Evolutionary conservation across 2,888 invertebrate genomes (phyloP).

Genomic region (Chrysodeixis includens): DNA sequence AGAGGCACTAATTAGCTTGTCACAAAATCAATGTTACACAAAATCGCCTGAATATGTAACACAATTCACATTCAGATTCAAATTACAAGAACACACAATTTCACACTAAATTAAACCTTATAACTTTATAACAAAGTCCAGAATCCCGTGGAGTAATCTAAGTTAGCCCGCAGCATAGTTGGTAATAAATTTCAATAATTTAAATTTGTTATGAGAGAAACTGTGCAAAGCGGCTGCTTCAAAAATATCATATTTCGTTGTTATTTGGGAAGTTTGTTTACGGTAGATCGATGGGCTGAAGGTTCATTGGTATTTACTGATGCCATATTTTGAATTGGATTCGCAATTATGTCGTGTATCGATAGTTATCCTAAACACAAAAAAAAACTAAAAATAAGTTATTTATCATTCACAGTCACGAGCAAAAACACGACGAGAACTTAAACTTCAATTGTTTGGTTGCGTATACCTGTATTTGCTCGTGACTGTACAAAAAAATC

Average conservation of each 20-base stretch:
- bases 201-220: conserved; percentile 56
- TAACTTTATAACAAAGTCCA: conserved; percentile 40
- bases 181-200: conserved; percentile 60
- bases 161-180: conserved; percentile 35
- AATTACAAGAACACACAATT: conserved; percentile 25
- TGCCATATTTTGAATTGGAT: background rate
- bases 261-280: conserved; percentile 9
- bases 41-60: conserved; percentile 32
- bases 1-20: conserved; percentile 31
- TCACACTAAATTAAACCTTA: conserved; percentile 42
- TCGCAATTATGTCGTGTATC: background rate
- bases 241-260: conserved; percentile 56
- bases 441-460: too few species aligned
- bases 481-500: too few species aligned
- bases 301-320: background rate
- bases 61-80: conserved; percentile 42
- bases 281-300: background rate
- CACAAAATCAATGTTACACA: conserved; percentile 47
- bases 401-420: too few species aligned
- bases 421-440: too few species aligned
- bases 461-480: too few species aligned
- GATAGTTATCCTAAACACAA: too few species aligned
- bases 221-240: conserved; percentile 43
- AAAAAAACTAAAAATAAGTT: too few species aligned
- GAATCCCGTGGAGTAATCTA: conserved; percentile 47